Evolutionary conservation across 2,888 invertebrate species (phyloP), one percentile per base, ranked within the genome.

Genomic region (Pristionchus exspectatus): DNA sequence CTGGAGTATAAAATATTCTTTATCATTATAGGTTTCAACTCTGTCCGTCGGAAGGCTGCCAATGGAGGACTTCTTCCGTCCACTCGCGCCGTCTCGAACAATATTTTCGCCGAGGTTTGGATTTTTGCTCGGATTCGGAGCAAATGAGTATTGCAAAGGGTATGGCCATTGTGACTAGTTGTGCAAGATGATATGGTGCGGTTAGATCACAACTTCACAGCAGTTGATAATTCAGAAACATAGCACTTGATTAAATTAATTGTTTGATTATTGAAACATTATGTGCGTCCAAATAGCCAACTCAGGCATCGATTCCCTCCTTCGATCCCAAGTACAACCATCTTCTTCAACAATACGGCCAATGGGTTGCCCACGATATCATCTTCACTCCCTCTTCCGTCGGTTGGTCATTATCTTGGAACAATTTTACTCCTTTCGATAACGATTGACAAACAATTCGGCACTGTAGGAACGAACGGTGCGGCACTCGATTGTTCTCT

Each of bases 361-460:
- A 98, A 95, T 97, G 98, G 94, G 95, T 98, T n/a, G 98, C 98
- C 95, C 98, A 98, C 96, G 98, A 98, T 95, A 96, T 98, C 69
- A 98, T 98, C 0, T 97, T 98, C 96, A 98, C 98, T 2, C 98
- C 98, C 4, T 97, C 97, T 0, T 92, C 92, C 18, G 90, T 89
- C 54, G 92, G 92, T 92, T 66, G 87, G 90, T 38, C 2, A 63
- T 59, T 7, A 54, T 21, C 21, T 0, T 63, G 59, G 14, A 18
- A 21, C 2, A 59, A 18, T 21, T 59, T 2, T 18, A 24, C 59
- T 59, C 7, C 12, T 56, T 56, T 56, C 56, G 16, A 18, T 10
- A 56, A 54, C 10, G 7, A 14, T 7, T 18, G 56, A 59, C 18
- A 21, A 21, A 56, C 14, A 56, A 56, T 21, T 56, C 16, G 18